Base-by-base conservation (phyloP, 1,140 invertebrate genomes). In the Bombus fervidus region DNA sequence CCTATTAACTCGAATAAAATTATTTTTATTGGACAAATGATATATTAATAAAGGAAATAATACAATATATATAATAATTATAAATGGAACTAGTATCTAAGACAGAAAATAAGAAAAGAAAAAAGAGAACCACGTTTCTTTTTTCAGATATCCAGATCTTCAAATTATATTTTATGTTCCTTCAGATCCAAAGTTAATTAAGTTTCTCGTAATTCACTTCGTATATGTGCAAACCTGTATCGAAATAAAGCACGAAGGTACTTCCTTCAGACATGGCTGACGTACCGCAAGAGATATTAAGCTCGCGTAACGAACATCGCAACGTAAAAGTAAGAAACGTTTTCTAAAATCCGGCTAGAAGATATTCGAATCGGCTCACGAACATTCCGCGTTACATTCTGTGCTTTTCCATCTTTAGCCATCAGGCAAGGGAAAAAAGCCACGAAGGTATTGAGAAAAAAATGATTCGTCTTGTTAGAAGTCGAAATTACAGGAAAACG, bases 271-370 rank as follows among this genome's bases (percentile, higher is more conserved):
- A 53, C 41, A 37, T 34, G 31, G 43, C 34, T 25, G 59, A 43
- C 59, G 31, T 69, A 47, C 64, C 41, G 53, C 39, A 57, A 69
- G 34, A 69, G 68, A 71, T 68, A 71, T 68, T 39, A 80, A 80
- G 78, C 66, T 39, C 41, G 31, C 31, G 43, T 47, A 47, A 53
- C 31, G n/a, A 31, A 69, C 34, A 69, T 80, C n/a, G 64, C 43
- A 80, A 22, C 25, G 22, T 18, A 37, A 80, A 69, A 53, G 43
- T 69, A 57, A 34, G 43, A 22, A 80, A 69, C 25, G 64, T 28
- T 59, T 80, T 53, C 25, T 39, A 34, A 28, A 64, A 31, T 15
- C 4, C 25, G 1, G 75, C 18, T 64, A 18, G 53, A 66, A 80
- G 78, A 69, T 37, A 47, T 69, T 53, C 66, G 31, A 69, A 31